Percentiles rank a stretch among this genome's conserved stretches.
Evolutionary conservation across 2,797 vertebrate species (phyloP).

Genomic region (Stomatorhinus walkeri): DNA sequence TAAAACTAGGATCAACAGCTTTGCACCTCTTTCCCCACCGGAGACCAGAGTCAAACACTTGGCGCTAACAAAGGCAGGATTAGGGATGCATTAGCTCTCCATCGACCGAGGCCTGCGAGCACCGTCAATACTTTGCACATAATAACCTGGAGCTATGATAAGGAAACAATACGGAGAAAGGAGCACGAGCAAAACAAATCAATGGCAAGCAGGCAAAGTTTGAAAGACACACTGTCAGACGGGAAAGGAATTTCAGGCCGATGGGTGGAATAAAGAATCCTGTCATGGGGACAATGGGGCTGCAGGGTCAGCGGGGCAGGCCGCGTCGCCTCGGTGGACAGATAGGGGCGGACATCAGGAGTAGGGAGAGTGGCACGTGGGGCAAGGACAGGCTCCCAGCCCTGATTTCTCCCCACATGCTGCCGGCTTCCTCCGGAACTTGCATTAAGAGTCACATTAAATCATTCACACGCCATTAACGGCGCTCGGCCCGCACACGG

Average conservation of each 20-base stretch:
- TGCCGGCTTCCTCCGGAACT: not conserved
- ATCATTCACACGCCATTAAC: not conserved
- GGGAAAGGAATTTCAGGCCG: constrained; percentile 59
- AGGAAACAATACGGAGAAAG: constrained; percentile 97
- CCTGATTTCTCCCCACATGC: not conserved
- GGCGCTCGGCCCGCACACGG: too few relatives aligned
- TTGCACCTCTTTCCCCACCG: constrained; percentile 77
- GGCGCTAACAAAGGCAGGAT: constrained; percentile 94
- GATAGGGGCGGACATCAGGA: constrained; percentile 39
- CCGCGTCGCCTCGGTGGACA: constrained; percentile 48
- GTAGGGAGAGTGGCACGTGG: not conserved
- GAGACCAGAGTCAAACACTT: constrained; percentile 83
- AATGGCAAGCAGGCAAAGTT: constrained; percentile 73
- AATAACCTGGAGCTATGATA: constrained; percentile 99
- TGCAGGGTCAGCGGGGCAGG: constrained; percentile 59
- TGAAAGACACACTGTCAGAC: constrained; percentile 70
- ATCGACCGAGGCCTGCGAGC: constrained; percentile 80
- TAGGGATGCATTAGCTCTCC: constrained; percentile 98
- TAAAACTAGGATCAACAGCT: constrained; percentile 95
- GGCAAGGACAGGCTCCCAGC: not conserved
- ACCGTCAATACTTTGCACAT: constrained; percentile 97
- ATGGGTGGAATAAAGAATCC: constrained; percentile 63
- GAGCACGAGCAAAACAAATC: constrained; percentile 82
- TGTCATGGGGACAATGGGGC: constrained; percentile 66
- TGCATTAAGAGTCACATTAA: not conserved